Conservation (phyloP, 1,140 invertebrate species). For the Drosophila neocordata region DNA sequence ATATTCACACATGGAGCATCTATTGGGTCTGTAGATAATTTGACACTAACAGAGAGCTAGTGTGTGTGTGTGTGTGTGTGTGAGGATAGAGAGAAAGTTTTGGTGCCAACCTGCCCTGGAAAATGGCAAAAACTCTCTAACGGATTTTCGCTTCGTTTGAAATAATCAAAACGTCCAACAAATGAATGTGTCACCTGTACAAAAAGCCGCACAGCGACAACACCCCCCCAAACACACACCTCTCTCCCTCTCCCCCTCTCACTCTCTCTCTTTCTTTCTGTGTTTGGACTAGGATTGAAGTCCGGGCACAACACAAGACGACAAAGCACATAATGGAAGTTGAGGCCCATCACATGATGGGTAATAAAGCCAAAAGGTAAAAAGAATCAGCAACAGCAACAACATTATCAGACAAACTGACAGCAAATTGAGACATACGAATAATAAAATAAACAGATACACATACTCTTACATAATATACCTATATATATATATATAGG, state of each 20-base stretch:
- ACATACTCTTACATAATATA: not conserved
- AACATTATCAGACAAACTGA: slow-evolving; percentile 4
- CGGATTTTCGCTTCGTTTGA: slow-evolving; percentile 58
- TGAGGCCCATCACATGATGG: not conserved
- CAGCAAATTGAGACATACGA: slow-evolving; percentile 56
- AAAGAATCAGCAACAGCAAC: slow-evolving; percentile 41
- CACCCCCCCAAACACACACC: too few species aligned
- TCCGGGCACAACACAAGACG: not conserved
- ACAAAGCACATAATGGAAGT: not conserved
- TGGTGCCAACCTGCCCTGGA: slow-evolving; percentile 11
- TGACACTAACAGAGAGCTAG: not conserved
- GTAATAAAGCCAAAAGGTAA: slow-evolving; percentile 44
- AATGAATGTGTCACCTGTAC: slow-evolving; percentile 74
- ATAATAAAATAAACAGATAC: slow-evolving; percentile 45
- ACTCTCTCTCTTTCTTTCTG: too few species aligned
- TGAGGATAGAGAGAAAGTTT: too few species aligned
- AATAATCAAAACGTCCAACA: slow-evolving; percentile 72
- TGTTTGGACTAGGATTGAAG: not conserved
- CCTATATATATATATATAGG: slow-evolving; percentile 2
- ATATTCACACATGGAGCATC: not conserved
- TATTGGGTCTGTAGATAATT: slow-evolving; percentile 12
- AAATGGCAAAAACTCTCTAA: slow-evolving; percentile 42
- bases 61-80: too few species aligned
- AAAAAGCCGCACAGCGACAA: slow-evolving; percentile 43
- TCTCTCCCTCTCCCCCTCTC: too few species aligned